phyloP scores from a whole-genome alignment of 53 echinoderm and acorn worm species.

The Luidia sarsii region DNA sequence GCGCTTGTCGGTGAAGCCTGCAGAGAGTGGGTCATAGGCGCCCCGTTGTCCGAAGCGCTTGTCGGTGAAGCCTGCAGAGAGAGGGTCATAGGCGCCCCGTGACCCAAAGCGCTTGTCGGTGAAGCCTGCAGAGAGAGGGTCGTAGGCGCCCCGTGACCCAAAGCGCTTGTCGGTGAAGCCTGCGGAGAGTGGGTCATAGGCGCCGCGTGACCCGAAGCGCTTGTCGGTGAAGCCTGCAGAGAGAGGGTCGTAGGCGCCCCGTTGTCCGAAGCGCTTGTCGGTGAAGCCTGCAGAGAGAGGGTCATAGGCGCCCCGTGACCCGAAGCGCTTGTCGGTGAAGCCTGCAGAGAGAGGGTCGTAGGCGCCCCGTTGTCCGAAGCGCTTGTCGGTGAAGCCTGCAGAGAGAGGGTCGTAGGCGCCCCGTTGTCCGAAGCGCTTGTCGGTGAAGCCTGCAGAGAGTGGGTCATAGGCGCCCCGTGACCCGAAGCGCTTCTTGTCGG shows the following conservation, averaged over 20 bases:
- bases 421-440: constrained; percentile 25
- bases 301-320: constrained; percentile 9
- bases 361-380: constrained; percentile 16
- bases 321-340: constrained; percentile 31
- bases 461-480: constrained; percentile 14
- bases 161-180: constrained; percentile 26
- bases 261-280: constrained; percentile 15
- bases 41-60: constrained; percentile 6
- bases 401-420: constrained; percentile 33
- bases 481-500: constrained; percentile 40
- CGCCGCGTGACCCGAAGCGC: background rate
- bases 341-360: constrained; percentile 26
- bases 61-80: constrained; percentile 27
- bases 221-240: constrained; percentile 28
- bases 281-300: constrained; percentile 42
- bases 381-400: constrained; percentile 47
- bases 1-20: constrained; percentile 44
- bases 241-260: constrained; percentile 3
- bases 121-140: constrained; percentile 36
- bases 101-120: constrained; percentile 7
- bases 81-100: constrained; percentile 11
- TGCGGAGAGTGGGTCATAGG: constrained; percentile 21
- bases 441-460: constrained; percentile 35
- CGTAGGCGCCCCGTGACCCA: background rate
- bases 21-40: constrained; percentile 35